A percentile compares a stretch with the other conserved stretches of the same genome.
Evolutionary conservation across 2,888 invertebrate genomes (phyloP).

Genomic region (Autographa pulchrina): DNA sequence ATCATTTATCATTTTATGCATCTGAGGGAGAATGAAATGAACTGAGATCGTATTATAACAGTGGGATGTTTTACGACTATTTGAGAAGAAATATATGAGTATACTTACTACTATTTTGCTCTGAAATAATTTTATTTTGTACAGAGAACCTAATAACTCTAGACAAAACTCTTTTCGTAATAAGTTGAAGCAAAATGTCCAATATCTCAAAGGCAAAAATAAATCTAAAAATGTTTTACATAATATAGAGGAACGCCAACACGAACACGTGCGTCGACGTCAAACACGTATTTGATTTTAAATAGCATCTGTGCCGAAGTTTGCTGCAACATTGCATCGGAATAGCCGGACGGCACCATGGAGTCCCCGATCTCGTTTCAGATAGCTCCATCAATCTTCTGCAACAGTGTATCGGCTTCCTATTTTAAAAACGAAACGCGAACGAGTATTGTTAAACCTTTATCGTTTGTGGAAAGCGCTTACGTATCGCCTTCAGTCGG

Average conservation of each 20-base stretch:
- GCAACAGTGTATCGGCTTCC: constrained; percentile 79
- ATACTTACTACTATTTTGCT: background rate
- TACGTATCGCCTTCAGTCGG: constrained; percentile 56
- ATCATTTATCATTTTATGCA: constrained; percentile 50
- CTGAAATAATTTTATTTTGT: too few relatives aligned
- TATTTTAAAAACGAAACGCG: constrained; percentile 70
- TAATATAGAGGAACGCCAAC: constrained; percentile 40
- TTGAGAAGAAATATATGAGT: background rate
- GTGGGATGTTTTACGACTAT: background rate
- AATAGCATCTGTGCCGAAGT: constrained; percentile 68
- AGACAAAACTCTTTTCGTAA: background rate
- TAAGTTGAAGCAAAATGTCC: too few relatives aligned
- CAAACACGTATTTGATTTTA: constrained; percentile 71
- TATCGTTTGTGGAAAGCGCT: constrained; percentile 65
- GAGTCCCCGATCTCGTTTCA: constrained; percentile 82
- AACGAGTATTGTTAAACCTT: constrained; percentile 67
- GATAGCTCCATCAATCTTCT: constrained; percentile 86
- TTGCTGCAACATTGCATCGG: constrained; percentile 67
- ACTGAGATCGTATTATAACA: constrained; percentile 31
- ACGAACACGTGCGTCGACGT: constrained; percentile 42
- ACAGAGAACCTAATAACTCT: background rate
- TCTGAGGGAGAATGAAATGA: constrained; percentile 23
- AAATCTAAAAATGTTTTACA: constrained; percentile 36
- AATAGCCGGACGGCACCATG: constrained; percentile 64
- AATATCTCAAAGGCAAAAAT: background rate